phyloP scores from a whole-genome alignment of 2,888 invertebrate species.

The Hirudinaria manillensis region DNA sequence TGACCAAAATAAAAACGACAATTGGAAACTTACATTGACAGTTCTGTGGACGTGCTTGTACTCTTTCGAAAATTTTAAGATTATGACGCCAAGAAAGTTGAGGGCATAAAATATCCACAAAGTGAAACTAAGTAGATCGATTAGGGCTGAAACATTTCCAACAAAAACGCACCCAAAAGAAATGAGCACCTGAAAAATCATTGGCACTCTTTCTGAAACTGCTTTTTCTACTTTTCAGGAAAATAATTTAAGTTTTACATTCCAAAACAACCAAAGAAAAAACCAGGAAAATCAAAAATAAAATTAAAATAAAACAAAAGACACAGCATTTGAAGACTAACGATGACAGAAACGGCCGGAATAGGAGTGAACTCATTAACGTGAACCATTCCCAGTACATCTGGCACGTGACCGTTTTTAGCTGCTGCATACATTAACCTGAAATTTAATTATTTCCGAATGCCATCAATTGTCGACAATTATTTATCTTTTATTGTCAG shows the following conservation, averaged over 20 bases:
- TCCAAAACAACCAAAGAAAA: too few relatives aligned
- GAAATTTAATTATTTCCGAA: background rate
- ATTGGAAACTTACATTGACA: constrained; percentile 12
- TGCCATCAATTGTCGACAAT: too few relatives aligned
- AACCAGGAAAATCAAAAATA: too few relatives aligned
- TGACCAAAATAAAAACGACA: background rate
- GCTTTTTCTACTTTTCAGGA: too few relatives aligned
- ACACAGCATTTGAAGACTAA: constrained; percentile 55
- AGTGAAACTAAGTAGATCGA: constrained; percentile 95
- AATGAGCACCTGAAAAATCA: constrained; percentile 12
- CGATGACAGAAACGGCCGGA: constrained; percentile 91
- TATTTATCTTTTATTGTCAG: too few relatives aligned
- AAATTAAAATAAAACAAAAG: too few relatives aligned
- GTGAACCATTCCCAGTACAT: constrained; percentile 84
- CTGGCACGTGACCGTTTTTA: constrained; percentile 82
- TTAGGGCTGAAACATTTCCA: constrained; percentile 85
- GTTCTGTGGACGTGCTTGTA: constrained; percentile 24
- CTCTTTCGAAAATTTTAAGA: constrained; percentile 71
- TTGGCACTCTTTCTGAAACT: background rate
- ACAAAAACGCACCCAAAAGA: constrained; percentile 79
- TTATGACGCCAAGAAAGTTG: constrained; percentile 83
- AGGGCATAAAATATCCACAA: constrained; percentile 97
- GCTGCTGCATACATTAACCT: constrained; percentile 71
- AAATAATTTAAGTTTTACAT: too few relatives aligned
- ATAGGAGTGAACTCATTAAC: constrained; percentile 82